Evolutionary conservation across 2,113 vertebrate genomes (phyloP).

Genomic region (Meles meles): DNA sequence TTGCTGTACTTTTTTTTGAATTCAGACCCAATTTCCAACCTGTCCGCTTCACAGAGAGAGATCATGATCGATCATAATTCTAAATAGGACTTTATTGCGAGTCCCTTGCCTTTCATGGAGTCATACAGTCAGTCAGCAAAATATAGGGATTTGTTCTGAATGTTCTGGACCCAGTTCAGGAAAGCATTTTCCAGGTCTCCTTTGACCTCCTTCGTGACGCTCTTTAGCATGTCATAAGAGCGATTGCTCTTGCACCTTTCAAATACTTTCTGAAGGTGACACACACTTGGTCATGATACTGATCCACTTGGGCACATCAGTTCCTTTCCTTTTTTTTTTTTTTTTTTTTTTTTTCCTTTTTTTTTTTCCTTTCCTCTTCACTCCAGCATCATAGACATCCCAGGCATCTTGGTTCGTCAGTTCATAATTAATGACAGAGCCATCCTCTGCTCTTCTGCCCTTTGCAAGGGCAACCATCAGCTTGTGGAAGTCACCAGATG

Average conservation of each 20-base stretch:
- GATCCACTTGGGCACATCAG: constrained; percentile 93
- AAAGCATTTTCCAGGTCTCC: not conserved
- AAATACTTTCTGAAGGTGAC: constrained; percentile 93
- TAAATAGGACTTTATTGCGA: constrained; percentile 87
- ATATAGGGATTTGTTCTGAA: constrained; percentile 94
- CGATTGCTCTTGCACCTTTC: constrained; percentile 94
- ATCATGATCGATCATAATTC: constrained; percentile 88
- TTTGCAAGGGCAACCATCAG: constrained; percentile 91
- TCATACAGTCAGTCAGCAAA: constrained; percentile 77
- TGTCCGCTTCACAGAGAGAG: constrained; percentile 92
- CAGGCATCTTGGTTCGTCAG: constrained; percentile 91
- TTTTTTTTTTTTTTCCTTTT: no score
- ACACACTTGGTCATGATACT: constrained; percentile 90
- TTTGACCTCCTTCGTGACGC: not conserved
- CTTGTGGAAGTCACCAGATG: constrained; percentile 93
- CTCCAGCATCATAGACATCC: constrained; percentile 89
- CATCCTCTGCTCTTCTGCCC: constrained; percentile 85
- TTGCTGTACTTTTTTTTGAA: constrained; percentile 51
- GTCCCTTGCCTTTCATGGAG: constrained; percentile 87
- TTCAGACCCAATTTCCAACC: constrained; percentile 80
- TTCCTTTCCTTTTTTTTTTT: constrained; percentile 92
- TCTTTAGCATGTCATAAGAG: constrained; percentile 63
- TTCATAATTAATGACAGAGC: constrained; percentile 87
- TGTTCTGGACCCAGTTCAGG: constrained; percentile 83
- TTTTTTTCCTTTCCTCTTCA: constrained; percentile 91